Evolutionary conservation across 2,797 vertebrate genomes (phyloP), one percentile per base, ranked within the genome.

Genomic region (Rhabdophis nuchalis): DNA sequence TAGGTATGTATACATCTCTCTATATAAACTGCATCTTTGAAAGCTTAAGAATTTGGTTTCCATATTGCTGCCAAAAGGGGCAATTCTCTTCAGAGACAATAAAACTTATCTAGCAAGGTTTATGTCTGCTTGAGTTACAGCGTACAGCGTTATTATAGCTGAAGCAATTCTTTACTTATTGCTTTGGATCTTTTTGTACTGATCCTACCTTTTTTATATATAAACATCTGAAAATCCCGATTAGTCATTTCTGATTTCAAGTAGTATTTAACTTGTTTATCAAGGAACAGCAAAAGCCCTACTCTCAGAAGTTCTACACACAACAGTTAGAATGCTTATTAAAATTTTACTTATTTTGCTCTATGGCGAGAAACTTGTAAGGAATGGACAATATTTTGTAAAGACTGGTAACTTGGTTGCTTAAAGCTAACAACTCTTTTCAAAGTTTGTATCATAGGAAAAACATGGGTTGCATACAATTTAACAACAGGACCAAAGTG

Each of bases 301-400:
- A 91, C 95, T 95, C 94, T 96, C 97, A 96, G 94, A 97, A 97
- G 96, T 97, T 96, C 94, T 96, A 96, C 94, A 97, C 92, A 96
- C 86, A 93, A 96, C 95, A 97, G 97, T 92, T 92, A 96, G 96
- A 95, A 95, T 95, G 95, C 95, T 92, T 89, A 88, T 93, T 95
- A 94, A 93, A 72, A 92, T 92, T 1, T 89, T 0, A 93, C 85
- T 60, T 92, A 95, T 50, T 94, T 93, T 93, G 91, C 90, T 94
- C 96, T 95, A 52, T 41, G 89, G 77, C 56, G 93, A 92, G 72
- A 91, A 14, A 92, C 90, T 86, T 50, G 90, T 25, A 92, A 88
- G 88, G 92, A 92, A 1, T 58, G 6, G 82, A 82, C 92, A 93
- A 68, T 90, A 86, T 68, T 36, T 29, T 94, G 64, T 91, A 91